phyloP scores from a whole-genome alignment of 2,797 vertebrate genomes.

The Cirrhinus mrigala region DNA sequence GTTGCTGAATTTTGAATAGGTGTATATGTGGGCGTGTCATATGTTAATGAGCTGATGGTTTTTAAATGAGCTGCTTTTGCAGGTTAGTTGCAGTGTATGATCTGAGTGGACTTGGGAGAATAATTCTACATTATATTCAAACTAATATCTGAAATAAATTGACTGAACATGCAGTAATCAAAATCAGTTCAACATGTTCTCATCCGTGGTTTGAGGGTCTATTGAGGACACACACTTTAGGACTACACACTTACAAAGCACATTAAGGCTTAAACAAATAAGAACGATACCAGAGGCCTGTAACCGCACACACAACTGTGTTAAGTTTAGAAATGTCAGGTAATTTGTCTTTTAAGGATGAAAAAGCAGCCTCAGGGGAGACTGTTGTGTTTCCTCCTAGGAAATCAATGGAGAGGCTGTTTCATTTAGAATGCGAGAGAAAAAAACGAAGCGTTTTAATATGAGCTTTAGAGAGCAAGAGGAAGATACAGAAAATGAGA shows the following conservation, averaged over 20 bases:
- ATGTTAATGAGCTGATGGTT: neutral
- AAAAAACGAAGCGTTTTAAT: slow-evolving; percentile 32
- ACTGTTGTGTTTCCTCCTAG: slow-evolving; percentile 73
- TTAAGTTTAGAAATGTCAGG: slow-evolving; percentile 73
- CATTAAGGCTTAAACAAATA: slow-evolving; percentile 48
- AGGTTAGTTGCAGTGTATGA: neutral
- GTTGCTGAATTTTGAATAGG: neutral
- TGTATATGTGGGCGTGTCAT: neutral
- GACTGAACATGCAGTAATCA: neutral
- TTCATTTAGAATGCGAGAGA: slow-evolving; percentile 48
- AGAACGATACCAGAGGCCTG: slow-evolving; percentile 33
- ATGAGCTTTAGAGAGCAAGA: slow-evolving; percentile 13
- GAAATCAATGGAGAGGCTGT: slow-evolving; percentile 72
- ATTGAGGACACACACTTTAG: slow-evolving; percentile 1
- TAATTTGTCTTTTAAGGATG: slow-evolving; percentile 75
- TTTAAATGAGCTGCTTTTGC: neutral
- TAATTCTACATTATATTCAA: neutral
- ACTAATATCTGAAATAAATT: neutral
- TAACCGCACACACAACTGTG: slow-evolving; percentile 27
- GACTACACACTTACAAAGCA: slow-evolving; percentile 17
- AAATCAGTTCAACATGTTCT: slow-evolving; percentile 8
- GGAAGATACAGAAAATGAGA: neutral
- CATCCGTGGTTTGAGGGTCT: neutral
- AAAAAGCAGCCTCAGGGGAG: slow-evolving; percentile 72
- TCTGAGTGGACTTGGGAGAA: neutral